Evolutionary conservation across 1,140 invertebrate species (phyloP).

Genomic region (Apocrypta bakeri): DNA sequence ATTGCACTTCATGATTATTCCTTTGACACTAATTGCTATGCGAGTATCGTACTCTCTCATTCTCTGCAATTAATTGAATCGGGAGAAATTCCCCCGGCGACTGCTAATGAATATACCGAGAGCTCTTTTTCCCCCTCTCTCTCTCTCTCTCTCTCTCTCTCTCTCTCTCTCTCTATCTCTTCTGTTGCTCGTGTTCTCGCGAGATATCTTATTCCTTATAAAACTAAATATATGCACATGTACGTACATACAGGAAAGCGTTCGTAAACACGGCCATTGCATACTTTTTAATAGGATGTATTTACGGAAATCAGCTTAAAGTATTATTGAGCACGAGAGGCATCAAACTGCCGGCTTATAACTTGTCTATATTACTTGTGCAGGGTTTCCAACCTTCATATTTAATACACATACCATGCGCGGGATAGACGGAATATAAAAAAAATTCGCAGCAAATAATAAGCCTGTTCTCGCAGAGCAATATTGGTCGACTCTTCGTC

Average conservation of each 20-base stretch:
- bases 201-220: no score
- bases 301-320: conserved; percentile 17
- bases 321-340: neutral
- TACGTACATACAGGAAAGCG: no score
- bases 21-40: conserved; percentile 11
- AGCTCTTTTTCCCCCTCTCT: no score
- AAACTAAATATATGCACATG: no score
- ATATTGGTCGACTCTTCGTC: conserved; percentile 13
- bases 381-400: neutral
- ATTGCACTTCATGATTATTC: conserved; percentile 36
- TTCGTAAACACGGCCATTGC: neutral
- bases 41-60: neutral
- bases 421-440: neutral
- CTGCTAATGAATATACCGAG: neutral
- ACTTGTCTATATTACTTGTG: neutral
- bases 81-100: neutral
- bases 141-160: no score
- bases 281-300: neutral
- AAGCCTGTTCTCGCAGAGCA: neutral
- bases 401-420: neutral
- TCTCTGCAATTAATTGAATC: conserved; percentile 21
- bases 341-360: neutral
- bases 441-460: conserved; percentile 8
- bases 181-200: no score
- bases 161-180: no score